A percentile compares a stretch with the other conserved stretches of the same genome.
phyloP scores from a whole-genome alignment of 2,113 vertebrate species.

The Phalacrocorax carbo region DNA sequence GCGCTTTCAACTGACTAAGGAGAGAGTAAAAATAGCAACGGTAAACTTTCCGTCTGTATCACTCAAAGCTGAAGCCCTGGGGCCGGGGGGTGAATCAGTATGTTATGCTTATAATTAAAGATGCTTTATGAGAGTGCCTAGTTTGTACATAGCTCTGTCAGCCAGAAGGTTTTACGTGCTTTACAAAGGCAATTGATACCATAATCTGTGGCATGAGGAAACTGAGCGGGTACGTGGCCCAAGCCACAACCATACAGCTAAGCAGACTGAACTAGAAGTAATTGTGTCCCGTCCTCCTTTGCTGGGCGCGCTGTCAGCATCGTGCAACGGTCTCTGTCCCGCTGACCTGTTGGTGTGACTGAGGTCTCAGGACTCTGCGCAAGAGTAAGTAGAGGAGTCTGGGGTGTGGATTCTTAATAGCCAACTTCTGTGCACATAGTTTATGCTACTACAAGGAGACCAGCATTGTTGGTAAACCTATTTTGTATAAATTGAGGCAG shows the following conservation, averaged over 20 bases:
- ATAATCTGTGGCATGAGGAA: not conserved
- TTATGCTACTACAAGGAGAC: not conserved
- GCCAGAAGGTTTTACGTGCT: not conserved
- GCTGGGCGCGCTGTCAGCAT: accelerated
- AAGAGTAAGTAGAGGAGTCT: not conserved
- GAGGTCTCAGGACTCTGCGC: not conserved
- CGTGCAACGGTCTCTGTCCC: not conserved
- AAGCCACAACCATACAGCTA: not conserved
- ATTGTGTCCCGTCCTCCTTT: not conserved
- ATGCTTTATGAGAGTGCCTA: not conserved
- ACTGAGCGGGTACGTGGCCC: not conserved
- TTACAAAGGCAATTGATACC: not conserved
- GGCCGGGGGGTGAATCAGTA: not conserved
- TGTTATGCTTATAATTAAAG: not conserved
- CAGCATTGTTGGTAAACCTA: not conserved
- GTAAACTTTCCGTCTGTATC: not conserved
- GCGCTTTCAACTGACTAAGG: not conserved
- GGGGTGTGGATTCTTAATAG: not conserved
- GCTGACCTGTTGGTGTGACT: not conserved
- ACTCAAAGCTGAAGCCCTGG: not conserved
- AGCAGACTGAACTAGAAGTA: not conserved
- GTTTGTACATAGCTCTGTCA: not conserved
- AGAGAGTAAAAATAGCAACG: constrained; percentile 2
- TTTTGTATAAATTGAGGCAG: not conserved
- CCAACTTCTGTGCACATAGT: accelerated